phyloP scores from a whole-genome alignment of 2,797 vertebrate genomes.

The Coregonus suidteri region DNA sequence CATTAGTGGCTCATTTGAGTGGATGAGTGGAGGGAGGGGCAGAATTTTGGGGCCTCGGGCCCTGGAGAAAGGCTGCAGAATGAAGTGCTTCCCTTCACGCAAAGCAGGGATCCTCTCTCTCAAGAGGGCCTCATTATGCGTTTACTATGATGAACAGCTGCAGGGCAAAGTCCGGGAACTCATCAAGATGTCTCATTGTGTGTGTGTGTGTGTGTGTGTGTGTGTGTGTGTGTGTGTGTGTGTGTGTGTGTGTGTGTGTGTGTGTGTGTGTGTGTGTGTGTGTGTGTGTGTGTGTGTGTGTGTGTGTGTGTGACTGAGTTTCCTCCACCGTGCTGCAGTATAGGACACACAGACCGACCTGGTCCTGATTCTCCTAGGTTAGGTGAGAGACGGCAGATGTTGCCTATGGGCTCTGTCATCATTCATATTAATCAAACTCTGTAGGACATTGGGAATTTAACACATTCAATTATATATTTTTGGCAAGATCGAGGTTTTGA shows the following conservation, averaged over 20 bases:
- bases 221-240: background rate
- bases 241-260: background rate
- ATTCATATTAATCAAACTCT: constrained; percentile 6
- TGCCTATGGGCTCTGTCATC: constrained; percentile 6
- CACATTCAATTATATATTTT: too few species aligned
- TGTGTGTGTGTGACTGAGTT: background rate
- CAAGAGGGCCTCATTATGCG: constrained; percentile 24
- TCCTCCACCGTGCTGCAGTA: background rate
- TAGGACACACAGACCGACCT: background rate
- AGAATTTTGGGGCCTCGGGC: constrained; percentile 19
- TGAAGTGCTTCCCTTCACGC: constrained; percentile 21
- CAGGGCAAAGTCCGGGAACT: constrained; percentile 25
- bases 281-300: background rate
- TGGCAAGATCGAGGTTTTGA: too few species aligned
- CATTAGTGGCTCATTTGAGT: constrained; percentile 29
- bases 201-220: background rate
- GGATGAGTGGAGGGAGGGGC: background rate
- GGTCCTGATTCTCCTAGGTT: background rate
- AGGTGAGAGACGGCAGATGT: constrained; percentile 4
- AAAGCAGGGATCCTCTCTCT: constrained; percentile 14
- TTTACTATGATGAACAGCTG: constrained; percentile 19
- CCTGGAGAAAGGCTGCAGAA: constrained; percentile 20
- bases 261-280: background rate
- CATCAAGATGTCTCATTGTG: constrained; percentile 9
- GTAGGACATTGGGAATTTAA: too few species aligned